Base-by-base conservation (phyloP, 2,888 invertebrate species). In the Lasioglossum morio region DNA sequence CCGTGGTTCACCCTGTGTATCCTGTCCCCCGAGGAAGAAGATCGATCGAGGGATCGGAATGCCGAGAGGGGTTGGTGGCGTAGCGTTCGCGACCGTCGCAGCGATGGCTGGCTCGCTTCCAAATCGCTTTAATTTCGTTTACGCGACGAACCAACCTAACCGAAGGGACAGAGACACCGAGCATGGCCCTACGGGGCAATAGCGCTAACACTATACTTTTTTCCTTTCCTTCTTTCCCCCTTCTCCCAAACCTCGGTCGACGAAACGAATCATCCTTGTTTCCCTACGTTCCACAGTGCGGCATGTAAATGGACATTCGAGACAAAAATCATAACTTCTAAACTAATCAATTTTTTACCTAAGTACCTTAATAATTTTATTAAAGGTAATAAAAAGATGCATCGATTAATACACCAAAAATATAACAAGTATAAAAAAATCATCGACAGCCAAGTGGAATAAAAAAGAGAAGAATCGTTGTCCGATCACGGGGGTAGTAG, bases 51-150 rank as follows among this genome's bases (percentile, higher is more conserved):
- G 85, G 87, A 90, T 89, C 87, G 90, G 88, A 89, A 89, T 84
- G 86, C 79, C 86, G 89, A 88, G 87, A 79, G 87, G 86, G 90
- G 81, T 79, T 73, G 81, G 73, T 16, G 60, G 87, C 75, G 88
- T 69, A 1, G 69, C 69, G 69, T 69, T 63, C 23, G 86, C 78
- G 85, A 86, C 60, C 87, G 87, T 86, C 90, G 88, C 85, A 86
- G 85, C 91, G 90, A 90, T 90, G 88, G 87, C 89, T 92, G 92
- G 92, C 92, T 87, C 81, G 80, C 72, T 84, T 91, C 92, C 92
- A 93, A 92, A 92, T 90, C 91, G 91, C 88, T 92, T 92, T 93
- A 93, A 92, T 92, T 93, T 92, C 89, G 92, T 93, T 93, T 91
- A 90, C 91, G 88, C 91, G 88, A 73, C 79, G 72, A 46, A 75